Conservation (phyloP, 30 jellyfish, hydroid and myxozoan species). For the Pseudorhiza aurosa region DNA sequence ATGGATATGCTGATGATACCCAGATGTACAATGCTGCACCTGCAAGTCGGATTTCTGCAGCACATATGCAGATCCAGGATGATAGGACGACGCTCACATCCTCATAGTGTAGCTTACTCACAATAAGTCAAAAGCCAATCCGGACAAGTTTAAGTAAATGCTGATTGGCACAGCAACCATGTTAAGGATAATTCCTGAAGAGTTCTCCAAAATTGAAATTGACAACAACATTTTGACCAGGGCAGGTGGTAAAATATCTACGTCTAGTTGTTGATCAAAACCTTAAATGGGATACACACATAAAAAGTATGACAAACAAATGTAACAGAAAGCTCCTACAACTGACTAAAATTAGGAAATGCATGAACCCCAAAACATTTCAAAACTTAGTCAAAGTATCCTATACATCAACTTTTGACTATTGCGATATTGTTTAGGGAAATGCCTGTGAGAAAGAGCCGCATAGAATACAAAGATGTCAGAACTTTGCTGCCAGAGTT, state of each 20-base stretch:
- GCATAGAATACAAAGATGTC: conserved; percentile 50
- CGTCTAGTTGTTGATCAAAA: conserved; percentile 61
- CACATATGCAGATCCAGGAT: conserved; percentile 72
- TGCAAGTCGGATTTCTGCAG: conserved; percentile 46
- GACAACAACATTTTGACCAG: conserved; percentile 59
- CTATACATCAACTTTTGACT: conserved; percentile 64
- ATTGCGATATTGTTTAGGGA: conserved; percentile 49
- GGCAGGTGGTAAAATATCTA: conserved; percentile 49
- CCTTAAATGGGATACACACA: conserved; percentile 58
- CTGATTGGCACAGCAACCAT: conserved; percentile 63
- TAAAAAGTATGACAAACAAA: conserved; percentile 53
- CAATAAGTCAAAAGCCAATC: conserved; percentile 55
- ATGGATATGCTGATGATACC: conserved; percentile 69
- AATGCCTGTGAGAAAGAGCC: conserved; percentile 68
- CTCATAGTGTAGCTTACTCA: conserved; percentile 50
- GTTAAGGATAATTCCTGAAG: conserved; percentile 65
- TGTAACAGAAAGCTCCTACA: conserved; percentile 56
- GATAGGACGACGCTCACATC: conserved; percentile 50
- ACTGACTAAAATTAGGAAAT: conserved; percentile 57
- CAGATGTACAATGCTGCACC: conserved; percentile 68
- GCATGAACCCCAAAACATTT: conserved; percentile 49
- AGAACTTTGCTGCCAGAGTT: conserved; percentile 69
- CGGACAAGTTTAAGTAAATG: conserved; percentile 47
- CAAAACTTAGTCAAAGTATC: conserved; percentile 56
- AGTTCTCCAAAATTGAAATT: conserved; percentile 49